Conservation (phyloP, 2,888 invertebrate species). For the Linyphia triangularis region DNA sequence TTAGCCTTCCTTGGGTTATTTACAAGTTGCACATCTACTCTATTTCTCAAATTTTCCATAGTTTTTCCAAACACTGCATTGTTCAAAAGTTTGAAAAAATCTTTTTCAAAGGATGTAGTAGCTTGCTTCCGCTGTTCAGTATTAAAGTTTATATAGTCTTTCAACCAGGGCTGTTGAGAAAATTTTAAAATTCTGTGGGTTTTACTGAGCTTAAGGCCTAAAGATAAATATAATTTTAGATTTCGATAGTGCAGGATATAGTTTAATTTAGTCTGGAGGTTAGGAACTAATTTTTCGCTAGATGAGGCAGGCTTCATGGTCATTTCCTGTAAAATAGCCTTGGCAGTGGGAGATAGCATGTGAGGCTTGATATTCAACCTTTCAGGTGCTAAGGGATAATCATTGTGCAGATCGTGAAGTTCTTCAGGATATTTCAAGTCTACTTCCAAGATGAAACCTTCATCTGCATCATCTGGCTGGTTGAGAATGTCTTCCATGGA, state of each 20-base stretch:
- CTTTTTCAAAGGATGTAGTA: slow-evolving; percentile 79
- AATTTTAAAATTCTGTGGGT: slow-evolving; percentile 76
- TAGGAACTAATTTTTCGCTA: slow-evolving; percentile 47
- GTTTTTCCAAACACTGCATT: slow-evolving; percentile 79
- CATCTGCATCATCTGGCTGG: neutral
- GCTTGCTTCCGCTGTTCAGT: slow-evolving; percentile 76
- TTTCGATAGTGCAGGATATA: slow-evolving; percentile 77
- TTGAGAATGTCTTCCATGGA: neutral
- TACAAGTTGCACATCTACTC: slow-evolving; percentile 77
- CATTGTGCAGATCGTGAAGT: neutral
- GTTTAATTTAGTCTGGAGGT: slow-evolving; percentile 68
- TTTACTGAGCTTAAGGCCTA: slow-evolving; percentile 76
- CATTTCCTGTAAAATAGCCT: neutral
- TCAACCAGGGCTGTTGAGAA: slow-evolving; percentile 49
- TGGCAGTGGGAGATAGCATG: neutral
- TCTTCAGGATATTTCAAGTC: neutral
- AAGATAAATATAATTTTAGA: slow-evolving; percentile 75
- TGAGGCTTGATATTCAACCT: neutral
- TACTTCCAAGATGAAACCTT: neutral
- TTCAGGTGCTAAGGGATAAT: neutral
- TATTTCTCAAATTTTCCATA: slow-evolving; percentile 78
- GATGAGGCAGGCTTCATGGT: neutral
- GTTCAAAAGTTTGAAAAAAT: slow-evolving; percentile 79
- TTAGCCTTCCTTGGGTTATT: slow-evolving; percentile 1
- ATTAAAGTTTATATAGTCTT: slow-evolving; percentile 72